Percentiles rank a stretch among this genome's conserved stretches.
phyloP scores from a whole-genome alignment of 2,888 invertebrate species.

The Vandiemenella viatica region DNA sequence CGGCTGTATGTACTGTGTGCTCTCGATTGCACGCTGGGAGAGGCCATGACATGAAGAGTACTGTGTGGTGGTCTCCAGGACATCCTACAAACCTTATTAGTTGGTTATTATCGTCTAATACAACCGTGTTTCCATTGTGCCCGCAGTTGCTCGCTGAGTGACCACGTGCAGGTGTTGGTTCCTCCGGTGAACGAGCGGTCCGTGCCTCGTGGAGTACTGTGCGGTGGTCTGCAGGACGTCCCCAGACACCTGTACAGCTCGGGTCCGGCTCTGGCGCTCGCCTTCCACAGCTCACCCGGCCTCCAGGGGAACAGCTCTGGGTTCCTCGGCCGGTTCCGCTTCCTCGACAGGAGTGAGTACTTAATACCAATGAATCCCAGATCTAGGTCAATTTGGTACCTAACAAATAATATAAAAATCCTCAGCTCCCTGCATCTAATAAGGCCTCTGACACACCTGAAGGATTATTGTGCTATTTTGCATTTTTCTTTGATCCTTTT shows the following conservation, averaged over 20 bases:
- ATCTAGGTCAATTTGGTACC: no score
- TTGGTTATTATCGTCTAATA: no score
- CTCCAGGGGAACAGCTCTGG: conserved; percentile 44
- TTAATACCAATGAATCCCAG: no score
- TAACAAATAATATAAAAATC: no score
- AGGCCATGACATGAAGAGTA: conserved; percentile 57
- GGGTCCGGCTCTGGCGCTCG: conserved; percentile 54
- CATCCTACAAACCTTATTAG: no score
- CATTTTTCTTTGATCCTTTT: no score
- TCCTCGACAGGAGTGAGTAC: conserved; percentile 60
- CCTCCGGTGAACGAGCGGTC: conserved; percentile 66
- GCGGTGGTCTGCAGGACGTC: conserved; percentile 50
- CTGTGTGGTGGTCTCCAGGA: conserved; percentile 55
- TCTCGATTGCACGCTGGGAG: conserved; percentile 55
- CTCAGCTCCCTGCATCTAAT: no score
- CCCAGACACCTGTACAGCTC: conserved; percentile 62
- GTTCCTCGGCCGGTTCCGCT: conserved; percentile 59
- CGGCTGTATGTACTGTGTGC: no score
- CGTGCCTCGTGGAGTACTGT: conserved; percentile 56
- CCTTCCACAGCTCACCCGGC: conserved; percentile 44
- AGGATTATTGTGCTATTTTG: no score
- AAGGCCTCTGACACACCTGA: no score
- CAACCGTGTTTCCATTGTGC: no score
- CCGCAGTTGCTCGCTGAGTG: conserved; percentile 57
- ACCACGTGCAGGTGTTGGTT: conserved; percentile 62